These are phyloP conservation scores for Elephantulus edwardii DNA, from an alignment of 2,113 vertebrate genomes.

Conservation along the genomic window DNA sequence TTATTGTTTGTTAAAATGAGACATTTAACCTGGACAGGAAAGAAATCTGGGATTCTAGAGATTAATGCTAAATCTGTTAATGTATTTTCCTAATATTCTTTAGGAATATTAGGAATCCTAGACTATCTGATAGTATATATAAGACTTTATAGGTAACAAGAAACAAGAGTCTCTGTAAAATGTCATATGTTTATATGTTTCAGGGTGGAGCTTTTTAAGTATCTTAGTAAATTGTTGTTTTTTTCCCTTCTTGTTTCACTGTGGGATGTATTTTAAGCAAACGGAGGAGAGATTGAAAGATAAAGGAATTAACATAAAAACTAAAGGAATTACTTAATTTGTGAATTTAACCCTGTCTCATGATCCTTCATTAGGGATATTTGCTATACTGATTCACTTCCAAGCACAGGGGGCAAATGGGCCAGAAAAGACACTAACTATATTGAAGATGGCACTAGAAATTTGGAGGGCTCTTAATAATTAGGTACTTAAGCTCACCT, in stretches of 20 bases:
- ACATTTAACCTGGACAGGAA: slow-evolving; percentile 85
- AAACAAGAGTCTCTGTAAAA: slow-evolving; percentile 76
- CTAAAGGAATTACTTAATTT: slow-evolving; percentile 77
- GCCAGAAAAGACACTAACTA: slow-evolving; percentile 77
- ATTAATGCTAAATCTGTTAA: slow-evolving; percentile 88
- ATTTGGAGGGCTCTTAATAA: slow-evolving; percentile 80
- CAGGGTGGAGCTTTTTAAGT: slow-evolving; percentile 80
- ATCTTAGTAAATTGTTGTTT: slow-evolving; percentile 69
- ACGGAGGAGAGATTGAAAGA: slow-evolving; percentile 69
- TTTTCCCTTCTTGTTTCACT: slow-evolving; percentile 67
- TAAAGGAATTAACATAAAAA: slow-evolving; percentile 63
- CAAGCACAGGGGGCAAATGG: slow-evolving; percentile 79
- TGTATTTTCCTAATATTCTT: slow-evolving; percentile 81
- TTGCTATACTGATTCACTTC: slow-evolving; percentile 73
- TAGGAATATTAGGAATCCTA: slow-evolving; percentile 44
- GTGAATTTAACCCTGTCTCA: slow-evolving; percentile 76
- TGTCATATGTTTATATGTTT: slow-evolving; percentile 74
- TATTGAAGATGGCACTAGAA: slow-evolving; percentile 79
- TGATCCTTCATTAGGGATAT: slow-evolving; percentile 76
- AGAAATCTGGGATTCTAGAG: slow-evolving; percentile 86
- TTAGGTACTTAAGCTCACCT: slow-evolving; percentile 79
- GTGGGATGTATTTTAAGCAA: slow-evolving; percentile 71
- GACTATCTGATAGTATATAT: slow-evolving; percentile 76
- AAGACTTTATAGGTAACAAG: slow-evolving; percentile 79
- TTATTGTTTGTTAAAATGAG: slow-evolving; percentile 84